Conservation (phyloP, 2,113 vertebrate genomes). For the Charadrius vociferus region DNA sequence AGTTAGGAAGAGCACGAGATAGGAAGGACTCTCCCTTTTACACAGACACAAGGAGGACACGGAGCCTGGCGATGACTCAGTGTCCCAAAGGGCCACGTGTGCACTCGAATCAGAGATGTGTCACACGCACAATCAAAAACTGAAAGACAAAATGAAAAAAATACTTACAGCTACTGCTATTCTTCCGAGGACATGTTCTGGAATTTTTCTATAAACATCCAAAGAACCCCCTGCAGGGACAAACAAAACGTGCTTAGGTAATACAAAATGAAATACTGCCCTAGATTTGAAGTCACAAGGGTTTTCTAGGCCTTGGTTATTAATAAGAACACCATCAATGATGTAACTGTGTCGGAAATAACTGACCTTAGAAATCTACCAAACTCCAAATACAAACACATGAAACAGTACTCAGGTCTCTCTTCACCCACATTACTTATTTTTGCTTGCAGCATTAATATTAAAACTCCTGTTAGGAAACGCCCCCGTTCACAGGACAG, state of each 20-base stretch:
- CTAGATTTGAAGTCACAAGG: slow-evolving; percentile 21
- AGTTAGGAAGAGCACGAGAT: neutral
- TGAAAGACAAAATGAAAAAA: neutral
- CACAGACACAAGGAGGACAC: neutral
- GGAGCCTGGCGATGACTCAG: neutral
- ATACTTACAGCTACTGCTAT: slow-evolving; percentile 94
- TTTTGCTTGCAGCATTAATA: neutral
- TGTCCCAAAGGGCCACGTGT: accelerated
- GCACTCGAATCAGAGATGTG: accelerated
- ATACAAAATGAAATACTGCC: slow-evolving; percentile 4
- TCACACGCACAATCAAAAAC: accelerated
- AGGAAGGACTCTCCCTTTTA: neutral
- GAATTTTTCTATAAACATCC: slow-evolving; percentile 94
- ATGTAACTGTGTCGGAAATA: neutral
- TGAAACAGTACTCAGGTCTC: neutral
- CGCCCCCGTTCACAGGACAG: neutral
- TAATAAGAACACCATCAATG: slow-evolving; percentile 24
- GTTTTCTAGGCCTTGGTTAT: slow-evolving; percentile 1
- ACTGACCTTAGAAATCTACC: slow-evolving; percentile 1
- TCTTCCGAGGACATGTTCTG: slow-evolving; percentile 92
- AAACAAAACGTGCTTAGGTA: slow-evolving; percentile 23
- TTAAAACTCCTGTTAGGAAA: neutral
- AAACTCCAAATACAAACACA: neutral
- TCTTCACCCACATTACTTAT: neutral
- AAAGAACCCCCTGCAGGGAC: slow-evolving; percentile 89